Percentiles rank a stretch among this genome's conserved stretches.
Conservation (phyloP, 1,140 invertebrate species). For the Cotesia chilonis region DNA sequence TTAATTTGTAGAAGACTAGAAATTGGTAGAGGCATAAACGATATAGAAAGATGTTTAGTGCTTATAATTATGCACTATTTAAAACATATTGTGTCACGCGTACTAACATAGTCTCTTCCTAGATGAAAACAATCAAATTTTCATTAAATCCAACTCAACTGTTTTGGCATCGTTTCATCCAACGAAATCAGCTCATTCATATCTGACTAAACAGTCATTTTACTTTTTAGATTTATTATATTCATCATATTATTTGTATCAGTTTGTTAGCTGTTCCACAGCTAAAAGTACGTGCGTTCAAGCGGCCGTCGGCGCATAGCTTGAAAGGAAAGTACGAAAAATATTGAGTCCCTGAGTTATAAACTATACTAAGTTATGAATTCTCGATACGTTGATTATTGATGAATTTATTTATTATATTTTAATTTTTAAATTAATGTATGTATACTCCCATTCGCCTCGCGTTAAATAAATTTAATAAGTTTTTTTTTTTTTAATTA, state of each 20-base stretch:
- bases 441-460: slow-evolving; percentile 5
- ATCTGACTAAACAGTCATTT: slow-evolving; percentile 14
- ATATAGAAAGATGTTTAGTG: slow-evolving; percentile 9
- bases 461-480: background rate
- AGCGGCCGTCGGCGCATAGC: slow-evolving; percentile 61
- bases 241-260: slow-evolving; percentile 49
- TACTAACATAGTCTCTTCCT: slow-evolving; percentile 27
- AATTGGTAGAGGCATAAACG: background rate
- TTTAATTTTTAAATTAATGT: no score
- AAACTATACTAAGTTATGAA: slow-evolving; percentile 32
- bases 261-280: slow-evolving; percentile 49
- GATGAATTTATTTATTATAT: slow-evolving; percentile 6
- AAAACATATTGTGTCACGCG: slow-evolving; percentile 40
- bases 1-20: background rate
- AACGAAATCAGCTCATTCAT: slow-evolving; percentile 3
- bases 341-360: slow-evolving; percentile 53
- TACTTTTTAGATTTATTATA: slow-evolving; percentile 18
- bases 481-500: no score
- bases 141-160: slow-evolving; percentile 16
- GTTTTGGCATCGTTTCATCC: slow-evolving; percentile 16
- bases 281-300: slow-evolving; percentile 62
- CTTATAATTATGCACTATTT: slow-evolving; percentile 26
- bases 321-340: slow-evolving; percentile 64
- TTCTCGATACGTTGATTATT: slow-evolving; percentile 11
- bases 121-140: slow-evolving; percentile 19